These are phyloP conservation scores for Myzus persicae DNA, from an alignment of 1,140 invertebrate genomes.

Conservation along the genomic window DNA sequence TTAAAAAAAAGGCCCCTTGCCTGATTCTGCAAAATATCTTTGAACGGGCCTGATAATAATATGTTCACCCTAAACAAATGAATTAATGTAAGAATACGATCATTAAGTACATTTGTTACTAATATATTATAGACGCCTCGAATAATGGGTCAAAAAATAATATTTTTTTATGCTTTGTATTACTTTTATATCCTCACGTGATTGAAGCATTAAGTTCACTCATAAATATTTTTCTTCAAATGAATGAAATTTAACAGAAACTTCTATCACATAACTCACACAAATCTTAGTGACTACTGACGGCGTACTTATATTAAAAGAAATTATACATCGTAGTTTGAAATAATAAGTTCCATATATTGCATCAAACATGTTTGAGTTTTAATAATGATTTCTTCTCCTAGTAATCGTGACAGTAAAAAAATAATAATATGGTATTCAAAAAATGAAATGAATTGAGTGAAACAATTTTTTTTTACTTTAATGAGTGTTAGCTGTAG, in stretches of 20 bases:
- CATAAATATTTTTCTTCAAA: not conserved
- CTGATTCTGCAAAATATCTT: no score
- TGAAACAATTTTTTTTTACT: not conserved
- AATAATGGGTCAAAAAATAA: not conserved
- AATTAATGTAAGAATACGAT: not conserved
- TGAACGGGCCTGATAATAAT: no score
- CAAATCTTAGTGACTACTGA: not conserved
- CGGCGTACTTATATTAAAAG: no score
- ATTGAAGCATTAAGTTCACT: not conserved
- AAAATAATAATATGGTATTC: not conserved
- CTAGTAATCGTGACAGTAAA: not conserved
- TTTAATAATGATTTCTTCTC: not conserved
- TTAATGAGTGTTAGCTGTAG: not conserved
- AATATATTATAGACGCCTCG: not conserved
- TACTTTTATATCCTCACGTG: not conserved
- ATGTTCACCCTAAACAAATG: not conserved
- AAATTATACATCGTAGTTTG: not conserved
- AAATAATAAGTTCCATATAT: not conserved
- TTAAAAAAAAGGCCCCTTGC: no score
- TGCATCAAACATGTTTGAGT: not conserved
- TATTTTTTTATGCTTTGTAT: not conserved
- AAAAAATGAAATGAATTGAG: constrained; percentile 4
- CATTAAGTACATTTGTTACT: not conserved
- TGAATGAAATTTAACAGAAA: not conserved
- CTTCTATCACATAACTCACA: not conserved